These are phyloP conservation scores for Diaphora mendica DNA, from an alignment of 2,888 invertebrate genomes.

Conservation along the genomic window DNA sequence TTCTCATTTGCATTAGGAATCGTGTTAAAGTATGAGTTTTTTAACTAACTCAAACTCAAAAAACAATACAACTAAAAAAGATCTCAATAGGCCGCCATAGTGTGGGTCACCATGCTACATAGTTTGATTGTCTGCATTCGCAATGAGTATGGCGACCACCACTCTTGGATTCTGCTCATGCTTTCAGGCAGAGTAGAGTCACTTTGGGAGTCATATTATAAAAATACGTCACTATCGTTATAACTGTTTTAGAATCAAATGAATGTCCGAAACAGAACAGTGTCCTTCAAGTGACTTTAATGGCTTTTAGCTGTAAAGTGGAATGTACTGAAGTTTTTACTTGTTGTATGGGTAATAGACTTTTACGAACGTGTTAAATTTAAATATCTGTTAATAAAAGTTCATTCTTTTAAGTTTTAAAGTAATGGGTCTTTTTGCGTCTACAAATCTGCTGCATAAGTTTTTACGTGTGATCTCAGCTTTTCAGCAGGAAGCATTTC, in stretches of 20 bases:
- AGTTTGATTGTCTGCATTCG: too few species aligned
- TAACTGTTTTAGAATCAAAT: constrained; percentile 24
- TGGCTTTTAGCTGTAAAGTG: not conserved
- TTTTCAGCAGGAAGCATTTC: not conserved
- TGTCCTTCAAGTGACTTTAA: constrained; percentile 8
- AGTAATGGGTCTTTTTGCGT: not conserved
- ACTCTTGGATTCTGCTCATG: too few species aligned
- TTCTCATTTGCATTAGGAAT: not conserved
- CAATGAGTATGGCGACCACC: too few species aligned
- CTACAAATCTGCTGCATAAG: not conserved
- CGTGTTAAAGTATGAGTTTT: not conserved
- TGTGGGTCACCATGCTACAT: too few species aligned
- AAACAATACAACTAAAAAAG: too few species aligned
- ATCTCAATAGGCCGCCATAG: too few species aligned
- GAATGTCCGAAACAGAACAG: constrained; percentile 8
- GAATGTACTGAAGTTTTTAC: not conserved
- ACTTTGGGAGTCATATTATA: too few species aligned
- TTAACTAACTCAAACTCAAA: too few species aligned
- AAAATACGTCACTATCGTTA: constrained; percentile 19
- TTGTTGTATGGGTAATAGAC: not conserved
- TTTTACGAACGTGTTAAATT: not conserved
- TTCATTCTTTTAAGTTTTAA: not conserved
- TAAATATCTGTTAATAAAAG: not conserved
- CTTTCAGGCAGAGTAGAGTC: too few species aligned
- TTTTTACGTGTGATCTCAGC: not conserved